These are phyloP conservation scores for Eulithis testata DNA, from an alignment of 2,888 invertebrate genomes.

Conservation along the genomic window DNA sequence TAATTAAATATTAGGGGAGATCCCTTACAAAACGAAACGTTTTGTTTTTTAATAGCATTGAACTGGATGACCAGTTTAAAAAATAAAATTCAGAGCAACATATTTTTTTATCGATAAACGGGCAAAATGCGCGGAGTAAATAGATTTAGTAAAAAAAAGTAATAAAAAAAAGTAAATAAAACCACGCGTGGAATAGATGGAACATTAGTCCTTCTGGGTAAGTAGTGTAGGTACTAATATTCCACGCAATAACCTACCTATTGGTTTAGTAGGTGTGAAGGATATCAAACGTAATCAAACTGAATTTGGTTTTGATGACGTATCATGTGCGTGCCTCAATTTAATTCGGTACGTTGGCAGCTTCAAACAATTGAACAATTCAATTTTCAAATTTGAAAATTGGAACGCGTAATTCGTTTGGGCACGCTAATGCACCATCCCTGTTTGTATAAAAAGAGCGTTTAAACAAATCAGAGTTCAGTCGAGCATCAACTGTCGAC, in stretches of 20 bases:
- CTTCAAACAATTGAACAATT: constrained; percentile 68
- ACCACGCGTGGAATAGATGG: too few species aligned
- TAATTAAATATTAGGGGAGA: constrained; percentile 10
- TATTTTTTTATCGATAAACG: too few species aligned
- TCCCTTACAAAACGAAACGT: not conserved
- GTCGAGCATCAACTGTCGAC: constrained; percentile 56
- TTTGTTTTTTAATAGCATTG: not conserved
- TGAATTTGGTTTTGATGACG: constrained; percentile 2
- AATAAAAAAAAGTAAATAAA: too few species aligned
- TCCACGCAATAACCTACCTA: too few species aligned
- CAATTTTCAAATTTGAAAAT: constrained; percentile 75
- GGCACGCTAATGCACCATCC: constrained; percentile 72
- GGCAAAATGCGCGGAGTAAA: too few species aligned
- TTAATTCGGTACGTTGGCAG: constrained; percentile 44
- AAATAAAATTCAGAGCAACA: too few species aligned
- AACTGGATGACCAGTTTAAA: too few species aligned
- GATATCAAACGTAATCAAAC: not conserved
- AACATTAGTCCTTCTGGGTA: too few species aligned
- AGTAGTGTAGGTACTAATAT: too few species aligned
- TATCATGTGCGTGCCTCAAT: constrained; percentile 8
- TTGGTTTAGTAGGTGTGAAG: not conserved
- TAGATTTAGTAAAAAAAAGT: too few species aligned
- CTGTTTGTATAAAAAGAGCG: constrained; percentile 73
- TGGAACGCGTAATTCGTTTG: constrained; percentile 73
- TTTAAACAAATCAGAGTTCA: constrained; percentile 68